phyloP scores from a whole-genome alignment of 2,797 vertebrate species.

The Pseudopleuronectes americanus region DNA sequence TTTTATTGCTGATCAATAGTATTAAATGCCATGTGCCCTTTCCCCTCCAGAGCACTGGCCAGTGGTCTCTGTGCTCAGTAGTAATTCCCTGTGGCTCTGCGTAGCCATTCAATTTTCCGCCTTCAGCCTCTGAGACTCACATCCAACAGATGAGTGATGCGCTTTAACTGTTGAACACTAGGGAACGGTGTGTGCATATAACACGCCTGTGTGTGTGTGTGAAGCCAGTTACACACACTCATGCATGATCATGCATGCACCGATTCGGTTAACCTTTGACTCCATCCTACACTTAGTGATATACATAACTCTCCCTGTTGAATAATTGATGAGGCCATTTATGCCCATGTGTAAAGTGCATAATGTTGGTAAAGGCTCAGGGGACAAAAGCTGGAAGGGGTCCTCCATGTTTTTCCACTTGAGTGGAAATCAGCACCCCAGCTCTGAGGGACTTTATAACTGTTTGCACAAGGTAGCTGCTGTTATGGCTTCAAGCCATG shows the following conservation, averaged over 20 bases:
- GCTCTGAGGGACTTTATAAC: conserved; percentile 10
- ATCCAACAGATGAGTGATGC: conserved; percentile 54
- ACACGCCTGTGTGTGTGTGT: neutral
- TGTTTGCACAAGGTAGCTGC: conserved; percentile 18
- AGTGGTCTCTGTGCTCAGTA: conserved; percentile 56
- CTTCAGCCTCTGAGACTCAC: conserved; percentile 45
- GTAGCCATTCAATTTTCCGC: conserved; percentile 70
- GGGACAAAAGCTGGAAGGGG: conserved; percentile 28
- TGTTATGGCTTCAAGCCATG: conserved; percentile 25
- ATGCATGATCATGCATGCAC: conserved; percentile 11
- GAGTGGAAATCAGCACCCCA: conserved; percentile 10
- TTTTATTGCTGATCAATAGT: conserved; percentile 78
- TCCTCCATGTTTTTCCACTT: conserved; percentile 20
- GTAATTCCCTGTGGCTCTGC: conserved; percentile 67
- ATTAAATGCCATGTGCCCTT: conserved; percentile 71
- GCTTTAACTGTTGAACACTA: conserved; percentile 50
- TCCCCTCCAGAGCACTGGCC: conserved; percentile 55
- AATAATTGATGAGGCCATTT: conserved; percentile 56
- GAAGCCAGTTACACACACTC: neutral
- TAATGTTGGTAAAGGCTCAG: conserved; percentile 46
- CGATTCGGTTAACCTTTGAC: conserved; percentile 30
- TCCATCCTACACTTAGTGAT: conserved; percentile 15
- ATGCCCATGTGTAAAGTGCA: conserved; percentile 47
- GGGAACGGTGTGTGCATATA: conserved; percentile 2
- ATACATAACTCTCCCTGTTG: conserved; percentile 31